Conservation (phyloP, 2,888 invertebrate genomes). For the Charanyca ferruginea region DNA sequence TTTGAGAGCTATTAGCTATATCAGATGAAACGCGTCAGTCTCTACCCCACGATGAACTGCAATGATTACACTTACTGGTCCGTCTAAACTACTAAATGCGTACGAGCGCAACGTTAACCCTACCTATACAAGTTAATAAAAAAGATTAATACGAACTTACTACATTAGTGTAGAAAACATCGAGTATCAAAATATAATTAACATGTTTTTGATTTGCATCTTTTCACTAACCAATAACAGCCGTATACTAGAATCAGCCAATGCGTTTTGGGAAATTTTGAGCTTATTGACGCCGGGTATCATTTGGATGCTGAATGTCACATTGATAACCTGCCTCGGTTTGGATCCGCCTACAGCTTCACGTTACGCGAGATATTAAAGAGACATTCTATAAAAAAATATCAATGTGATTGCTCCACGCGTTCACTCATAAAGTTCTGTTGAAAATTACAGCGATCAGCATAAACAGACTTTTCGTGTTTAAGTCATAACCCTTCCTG, state of each 20-base stretch:
- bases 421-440: slow-evolving; percentile 50
- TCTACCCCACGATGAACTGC: slow-evolving; percentile 39
- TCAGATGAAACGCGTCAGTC: slow-evolving; percentile 45
- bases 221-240: slow-evolving; percentile 91
- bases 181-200: slow-evolving; percentile 91
- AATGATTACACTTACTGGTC: slow-evolving; percentile 64
- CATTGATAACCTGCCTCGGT: slow-evolving; percentile 52
- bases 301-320: slow-evolving; percentile 78
- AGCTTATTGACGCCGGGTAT: slow-evolving; percentile 83
- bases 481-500: slow-evolving; percentile 27
- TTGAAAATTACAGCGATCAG: slow-evolving; percentile 27
- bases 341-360: slow-evolving; percentile 30
- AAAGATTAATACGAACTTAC: slow-evolving; percentile 82
- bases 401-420: slow-evolving; percentile 45
- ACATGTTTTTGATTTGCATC: slow-evolving; percentile 87
- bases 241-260: slow-evolving; percentile 91
- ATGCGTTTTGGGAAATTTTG: slow-evolving; percentile 86
- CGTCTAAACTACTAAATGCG: slow-evolving; percentile 81
- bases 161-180: slow-evolving; percentile 89
- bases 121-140: slow-evolving; percentile 82
- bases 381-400: slow-evolving; percentile 40
- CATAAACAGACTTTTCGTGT: slow-evolving; percentile 18
- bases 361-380: slow-evolving; percentile 38
- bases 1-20: slow-evolving; percentile 61
- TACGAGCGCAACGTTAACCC: slow-evolving; percentile 77